Base-by-base conservation (phyloP, 1,140 invertebrate species). In the Bombus impatiens region DNA sequence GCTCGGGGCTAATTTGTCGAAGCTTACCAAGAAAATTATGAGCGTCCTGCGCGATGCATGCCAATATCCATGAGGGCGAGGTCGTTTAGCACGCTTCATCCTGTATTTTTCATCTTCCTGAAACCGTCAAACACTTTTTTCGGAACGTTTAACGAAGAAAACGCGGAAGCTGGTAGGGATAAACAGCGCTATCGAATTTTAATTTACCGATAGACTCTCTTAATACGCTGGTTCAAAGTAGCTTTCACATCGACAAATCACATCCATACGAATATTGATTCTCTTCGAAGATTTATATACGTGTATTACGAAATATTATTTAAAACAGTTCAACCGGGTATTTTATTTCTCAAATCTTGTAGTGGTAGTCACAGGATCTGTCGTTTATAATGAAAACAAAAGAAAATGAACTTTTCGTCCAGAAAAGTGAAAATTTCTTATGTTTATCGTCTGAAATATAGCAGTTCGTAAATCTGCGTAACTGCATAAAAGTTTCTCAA, bases 1-100 rank as follows among this genome's bases (percentile, higher is more conserved):
- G 93, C 92, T 90, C 90, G 86, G 91, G 92, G 92, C 92, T 94
- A 94, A 94, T 94, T 94, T 94, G 92, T 92, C 92, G 91, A 86
- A 93, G 93, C 93, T 94, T 93, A 93, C 89, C 89, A 70, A 88
- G 87, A 85, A 94, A 94, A 93, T 94, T 94, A 94, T 91, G 92
- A 88, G 86, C 89, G 81, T 86, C 87, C 82, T 89, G 91, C 91
- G 87, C 91, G 91, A 93, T 94, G 93, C 93, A 94, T 95, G 78
- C 87, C 81, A 94, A 94, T 92, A 93, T 93, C 87, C 87, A 87
- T 62, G 25, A 9, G 6, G 6, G 12, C 37, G 57, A 35, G 3
- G 18, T 47, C 18, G 25, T 35, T 28, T 18, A 9, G 22, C n/a
- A 28, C n/a, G 42, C 15, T 18, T 32, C 3, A 40, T 28, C 10